Base-by-base conservation (phyloP, 2,888 invertebrate species). In the Hirudinaria manillensis region DNA sequence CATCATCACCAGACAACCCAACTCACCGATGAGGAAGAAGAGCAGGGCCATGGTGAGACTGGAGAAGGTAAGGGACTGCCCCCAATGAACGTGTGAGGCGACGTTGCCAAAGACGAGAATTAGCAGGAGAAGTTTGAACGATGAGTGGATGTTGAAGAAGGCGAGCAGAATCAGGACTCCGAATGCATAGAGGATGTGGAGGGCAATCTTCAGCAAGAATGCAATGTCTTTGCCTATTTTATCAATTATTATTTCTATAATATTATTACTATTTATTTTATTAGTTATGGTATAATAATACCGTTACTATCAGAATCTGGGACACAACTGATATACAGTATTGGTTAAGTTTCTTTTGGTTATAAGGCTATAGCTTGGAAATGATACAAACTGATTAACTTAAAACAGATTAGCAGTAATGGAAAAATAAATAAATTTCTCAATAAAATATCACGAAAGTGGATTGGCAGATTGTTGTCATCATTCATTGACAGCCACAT, bases 161-260 rank as follows among this genome's bases (percentile, higher is more conserved):
- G 82, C 79, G 4, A 81, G 81, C 4, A 82, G 78, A 21, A 83
- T 77, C 21, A 81, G 81, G 38, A 81, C 80, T 77, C 82, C 77
- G 65, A 84, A 78, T 75, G 83, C 81, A 78, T 82, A 83, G n/a
- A 80, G 78, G 10, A 82, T 74, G 76, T 84, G 83, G 36, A 81
- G 78, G 1, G 81, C 80, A 36, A 81, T 80, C 61, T 81, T 80
- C 27, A 80, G 80, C 70, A 84, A 67, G 70, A 81, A 72, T 0
- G 79, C 79, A 67, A 83, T 77, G 56, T 81, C 81, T 77, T 82
- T 81, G 75, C 83, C 84, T 84, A 80, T 13, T 77, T 45, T 75
- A 71, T 6, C 19, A 68, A 36, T 68, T n/a, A 68, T 68, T 68
- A 6, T 19, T 10, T 4, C 19, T 24, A 24, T 53, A 61, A 61